These are phyloP conservation scores for Tenodera sinensis DNA, from an alignment of 2,888 invertebrate species.

Conservation along the genomic window DNA sequence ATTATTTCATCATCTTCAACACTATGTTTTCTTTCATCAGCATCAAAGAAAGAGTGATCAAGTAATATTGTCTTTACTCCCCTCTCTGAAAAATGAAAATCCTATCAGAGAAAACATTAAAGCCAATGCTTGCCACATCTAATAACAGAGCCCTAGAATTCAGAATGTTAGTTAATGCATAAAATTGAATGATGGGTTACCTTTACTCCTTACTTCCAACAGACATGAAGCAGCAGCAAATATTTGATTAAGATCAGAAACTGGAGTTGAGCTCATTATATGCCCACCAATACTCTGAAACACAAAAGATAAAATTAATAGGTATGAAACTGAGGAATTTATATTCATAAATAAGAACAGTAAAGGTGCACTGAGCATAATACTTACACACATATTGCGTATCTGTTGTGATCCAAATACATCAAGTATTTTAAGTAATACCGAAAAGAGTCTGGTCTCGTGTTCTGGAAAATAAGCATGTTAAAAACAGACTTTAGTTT, in stretches of 20 bases:
- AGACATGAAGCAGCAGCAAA: conserved; percentile 72
- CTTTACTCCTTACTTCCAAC: conserved; percentile 59
- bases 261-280: conserved; percentile 94
- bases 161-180: not conserved
- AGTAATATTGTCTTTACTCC: conserved; percentile 61
- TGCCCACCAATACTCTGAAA: conserved; percentile 80
- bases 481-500: not conserved
- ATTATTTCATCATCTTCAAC: conserved; percentile 71
- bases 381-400: conserved; percentile 76
- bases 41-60: conserved; percentile 76
- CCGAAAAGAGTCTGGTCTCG: conserved; percentile 61
- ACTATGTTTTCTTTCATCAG: conserved; percentile 68
- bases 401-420: conserved; percentile 96
- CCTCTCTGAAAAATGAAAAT: conserved; percentile 36
- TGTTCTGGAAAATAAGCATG: conserved; percentile 41
- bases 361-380: not conserved
- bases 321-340: not conserved
- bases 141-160: too few species aligned
- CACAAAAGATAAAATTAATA: not conserved
- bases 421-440: conserved; percentile 78
- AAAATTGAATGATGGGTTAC: conserved; percentile 27
- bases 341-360: not conserved
- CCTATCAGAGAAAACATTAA: not conserved
- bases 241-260: conserved; percentile 92
- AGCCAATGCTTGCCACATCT: not conserved